Conservation (phyloP, 2,888 invertebrate species). For the Trilocha varians region DNA sequence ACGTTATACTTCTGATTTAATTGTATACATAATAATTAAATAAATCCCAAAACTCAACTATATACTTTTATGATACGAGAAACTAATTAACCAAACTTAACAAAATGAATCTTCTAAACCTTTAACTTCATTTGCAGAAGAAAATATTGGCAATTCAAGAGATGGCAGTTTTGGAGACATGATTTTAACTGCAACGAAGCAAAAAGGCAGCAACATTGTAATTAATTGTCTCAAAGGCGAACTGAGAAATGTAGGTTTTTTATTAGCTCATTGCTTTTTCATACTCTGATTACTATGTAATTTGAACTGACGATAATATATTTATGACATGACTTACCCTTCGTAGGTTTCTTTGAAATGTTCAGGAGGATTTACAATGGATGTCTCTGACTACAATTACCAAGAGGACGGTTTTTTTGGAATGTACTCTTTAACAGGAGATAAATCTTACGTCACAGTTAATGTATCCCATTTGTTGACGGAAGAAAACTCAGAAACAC, state of each 20-base stretch:
- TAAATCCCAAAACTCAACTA: no score
- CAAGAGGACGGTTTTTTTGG: not conserved
- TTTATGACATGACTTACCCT: no score
- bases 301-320: no score
- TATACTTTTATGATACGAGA: not conserved
- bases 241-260: slow-evolving; percentile 40
- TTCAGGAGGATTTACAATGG: not conserved
- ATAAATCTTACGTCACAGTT: not conserved
- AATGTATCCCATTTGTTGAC: not conserved
- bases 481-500: not conserved
- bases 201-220: slow-evolving; percentile 28
- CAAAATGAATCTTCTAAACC: not conserved
- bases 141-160: slow-evolving; percentile 40
- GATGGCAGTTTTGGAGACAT: slow-evolving; percentile 24
- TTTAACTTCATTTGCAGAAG: slow-evolving; percentile 24
- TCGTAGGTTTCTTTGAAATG: not conserved
- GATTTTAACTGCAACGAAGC: slow-evolving; percentile 11
- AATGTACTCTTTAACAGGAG: not conserved
- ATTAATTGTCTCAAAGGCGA: slow-evolving; percentile 29
- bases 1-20: no score
- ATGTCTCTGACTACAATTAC: not conserved
- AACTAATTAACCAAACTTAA: not conserved
- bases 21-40: no score
- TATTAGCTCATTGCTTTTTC: no score
- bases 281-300: no score